Percentiles rank a stretch among this genome's conserved stretches.
These are phyloP conservation scores for Siphamia tubifer DNA, from an alignment of 2,113 vertebrate genomes.

Conservation along the genomic window DNA sequence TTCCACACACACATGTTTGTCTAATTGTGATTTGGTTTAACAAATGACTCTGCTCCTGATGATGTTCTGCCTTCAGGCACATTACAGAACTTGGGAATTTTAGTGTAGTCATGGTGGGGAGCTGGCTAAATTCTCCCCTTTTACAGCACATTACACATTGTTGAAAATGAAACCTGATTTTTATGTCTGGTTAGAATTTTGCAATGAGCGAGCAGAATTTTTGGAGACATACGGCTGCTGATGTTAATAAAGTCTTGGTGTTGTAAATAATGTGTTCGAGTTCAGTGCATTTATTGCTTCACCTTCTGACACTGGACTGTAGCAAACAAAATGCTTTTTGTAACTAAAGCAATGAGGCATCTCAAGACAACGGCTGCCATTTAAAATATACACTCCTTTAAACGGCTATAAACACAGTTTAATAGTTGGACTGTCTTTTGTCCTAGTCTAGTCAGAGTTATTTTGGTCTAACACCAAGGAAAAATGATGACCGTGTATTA, in stretches of 20 bases:
- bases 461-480: slow-evolving; percentile 16
- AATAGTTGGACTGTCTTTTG: neutral
- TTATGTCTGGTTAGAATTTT: neutral
- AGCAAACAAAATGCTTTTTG: neutral
- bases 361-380: neutral
- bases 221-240: too few relatives aligned
- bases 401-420: slow-evolving; percentile 7
- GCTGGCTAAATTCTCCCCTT: slow-evolving; percentile 16
- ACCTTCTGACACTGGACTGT: neutral
- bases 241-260: too few relatives aligned
- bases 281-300: neutral
- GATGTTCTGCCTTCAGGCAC: slow-evolving; percentile 5
- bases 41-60: slow-evolving; percentile 24
- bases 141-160: neutral
- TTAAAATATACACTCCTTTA: slow-evolving; percentile 4
- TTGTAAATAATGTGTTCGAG: neutral
- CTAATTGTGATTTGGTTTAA: slow-evolving; percentile 16
- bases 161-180: neutral
- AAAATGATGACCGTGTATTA: slow-evolving; percentile 16
- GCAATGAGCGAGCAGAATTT: too few relatives aligned
- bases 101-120: slow-evolving; percentile 12
- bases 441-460: slow-evolving; percentile 1
- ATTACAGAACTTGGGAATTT: neutral
- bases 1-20: slow-evolving; percentile 24
- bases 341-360: neutral